phyloP scores from a whole-genome alignment of 1,140 invertebrate species.

The Pachyrhynchus sulphureomaculatus region DNA sequence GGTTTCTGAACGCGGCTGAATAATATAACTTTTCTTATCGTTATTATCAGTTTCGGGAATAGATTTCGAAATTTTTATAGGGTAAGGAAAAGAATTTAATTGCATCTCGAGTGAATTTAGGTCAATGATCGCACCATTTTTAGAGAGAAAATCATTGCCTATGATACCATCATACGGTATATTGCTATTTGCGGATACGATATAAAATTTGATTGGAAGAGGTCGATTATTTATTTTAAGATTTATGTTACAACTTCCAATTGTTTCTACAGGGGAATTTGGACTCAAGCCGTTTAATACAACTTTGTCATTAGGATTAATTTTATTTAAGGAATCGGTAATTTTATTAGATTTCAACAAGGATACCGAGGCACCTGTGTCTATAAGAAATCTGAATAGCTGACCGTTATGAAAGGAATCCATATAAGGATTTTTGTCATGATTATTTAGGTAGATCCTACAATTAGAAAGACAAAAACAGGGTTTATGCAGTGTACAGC shows the following conservation, averaged over 20 bases:
- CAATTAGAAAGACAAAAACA: not conserved
- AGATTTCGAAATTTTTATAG: too few species aligned
- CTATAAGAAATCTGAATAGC: not conserved
- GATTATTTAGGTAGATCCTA: not conserved
- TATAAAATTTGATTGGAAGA: not conserved
- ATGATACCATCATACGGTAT: not conserved
- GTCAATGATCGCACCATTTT: not conserved
- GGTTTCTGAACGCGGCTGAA: slow-evolving; percentile 4
- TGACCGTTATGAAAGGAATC: not conserved
- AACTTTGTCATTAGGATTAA: not conserved
- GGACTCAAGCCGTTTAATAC: not conserved
- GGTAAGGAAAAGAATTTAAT: not conserved
- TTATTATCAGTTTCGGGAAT: too few species aligned
- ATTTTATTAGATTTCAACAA: not conserved
- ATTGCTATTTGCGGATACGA: not conserved
- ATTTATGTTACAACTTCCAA: not conserved
- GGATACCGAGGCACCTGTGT: not conserved
- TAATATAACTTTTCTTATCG: too few species aligned
- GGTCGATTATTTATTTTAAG: not conserved
- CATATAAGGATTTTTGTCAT: not conserved
- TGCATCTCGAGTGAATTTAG: not conserved
- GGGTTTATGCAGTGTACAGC: too few species aligned
- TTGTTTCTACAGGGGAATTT: not conserved
- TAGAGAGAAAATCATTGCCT: not conserved
- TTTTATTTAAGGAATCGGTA: not conserved